Conservation (phyloP, 2,888 invertebrate species). For the Icerya purchasi region DNA sequence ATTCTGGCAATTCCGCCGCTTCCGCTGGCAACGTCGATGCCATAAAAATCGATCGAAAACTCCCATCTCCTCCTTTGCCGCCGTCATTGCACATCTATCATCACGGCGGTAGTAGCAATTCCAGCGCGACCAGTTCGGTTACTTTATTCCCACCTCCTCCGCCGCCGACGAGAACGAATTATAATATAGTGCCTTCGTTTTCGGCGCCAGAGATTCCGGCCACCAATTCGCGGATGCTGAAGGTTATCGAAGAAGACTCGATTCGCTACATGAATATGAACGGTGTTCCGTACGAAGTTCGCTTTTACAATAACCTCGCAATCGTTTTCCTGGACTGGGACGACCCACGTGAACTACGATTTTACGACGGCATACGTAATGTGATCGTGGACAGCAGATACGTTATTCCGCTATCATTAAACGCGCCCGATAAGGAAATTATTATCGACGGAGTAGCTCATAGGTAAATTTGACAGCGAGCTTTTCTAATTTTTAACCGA, state of each 20-base stretch:
- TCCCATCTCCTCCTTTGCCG: neutral
- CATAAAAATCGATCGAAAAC: neutral
- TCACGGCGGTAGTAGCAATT: neutral
- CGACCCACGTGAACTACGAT: constrained; percentile 65
- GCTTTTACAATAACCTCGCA: constrained; percentile 68
- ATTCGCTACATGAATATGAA: constrained; percentile 65
- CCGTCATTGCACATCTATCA: neutral
- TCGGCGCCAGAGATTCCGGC: constrained; percentile 24
- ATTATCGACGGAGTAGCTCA: constrained; percentile 49
- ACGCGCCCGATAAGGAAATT: constrained; percentile 38
- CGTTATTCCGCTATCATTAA: constrained; percentile 17
- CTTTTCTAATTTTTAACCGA: no score
- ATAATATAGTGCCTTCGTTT: constrained; percentile 1
- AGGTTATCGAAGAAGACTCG: constrained; percentile 40
- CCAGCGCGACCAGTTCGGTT: neutral
- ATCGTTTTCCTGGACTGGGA: constrained; percentile 67
- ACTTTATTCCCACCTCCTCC: constrained; percentile 9
- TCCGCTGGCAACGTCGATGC: neutral
- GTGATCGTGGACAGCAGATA: constrained; percentile 46
- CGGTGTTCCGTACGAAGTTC: constrained; percentile 52
- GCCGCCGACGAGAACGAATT: constrained; percentile 10
- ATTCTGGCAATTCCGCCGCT: neutral
- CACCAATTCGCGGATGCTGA: constrained; percentile 28
- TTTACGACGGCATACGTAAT: constrained; percentile 53
- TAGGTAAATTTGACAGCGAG: no score